Evolutionary conservation across 2,113 vertebrate genomes (phyloP).

Genomic region (Laticauda colubrina): DNA sequence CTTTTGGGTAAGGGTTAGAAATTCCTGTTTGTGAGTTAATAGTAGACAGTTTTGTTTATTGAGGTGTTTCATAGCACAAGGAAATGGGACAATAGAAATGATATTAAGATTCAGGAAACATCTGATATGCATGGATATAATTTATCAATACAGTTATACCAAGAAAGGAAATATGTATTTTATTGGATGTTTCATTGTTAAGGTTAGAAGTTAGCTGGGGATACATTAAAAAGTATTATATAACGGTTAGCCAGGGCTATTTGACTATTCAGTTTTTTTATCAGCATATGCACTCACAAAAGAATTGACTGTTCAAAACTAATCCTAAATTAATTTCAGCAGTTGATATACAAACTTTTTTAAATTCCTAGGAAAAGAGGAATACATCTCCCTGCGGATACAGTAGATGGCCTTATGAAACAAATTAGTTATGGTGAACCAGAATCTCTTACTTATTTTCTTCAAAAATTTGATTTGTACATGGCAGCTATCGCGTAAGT

Average conservation of each 20-base stretch:
- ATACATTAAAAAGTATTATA: background rate
- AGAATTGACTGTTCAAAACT: background rate
- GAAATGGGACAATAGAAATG: background rate
- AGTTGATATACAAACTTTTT: conserved; percentile 1
- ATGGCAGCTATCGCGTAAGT: conserved; percentile 95
- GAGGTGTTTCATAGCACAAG: background rate
- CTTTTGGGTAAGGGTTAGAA: background rate
- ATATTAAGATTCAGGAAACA: background rate
- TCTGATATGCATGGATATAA: background rate
- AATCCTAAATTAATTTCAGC: background rate
- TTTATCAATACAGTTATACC: background rate
- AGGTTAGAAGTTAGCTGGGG: background rate
- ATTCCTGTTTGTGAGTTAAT: background rate
- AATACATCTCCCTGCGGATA: conserved; percentile 68
- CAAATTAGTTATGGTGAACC: conserved; percentile 72
- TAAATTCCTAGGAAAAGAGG: conserved; percentile 75
- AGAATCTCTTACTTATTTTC: conserved; percentile 73
- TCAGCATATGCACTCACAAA: background rate
- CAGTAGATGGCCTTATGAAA: conserved; percentile 63
- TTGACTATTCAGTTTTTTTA: background rate
- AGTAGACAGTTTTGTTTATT: background rate
- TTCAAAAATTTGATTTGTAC: conserved; percentile 84
- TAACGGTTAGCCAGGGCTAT: background rate
- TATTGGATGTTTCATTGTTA: background rate
- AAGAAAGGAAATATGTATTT: background rate